Evolutionary conservation across 2,888 invertebrate species (phyloP), one percentile per base, ranked within the genome.

Genomic region (Timandra comae): DNA sequence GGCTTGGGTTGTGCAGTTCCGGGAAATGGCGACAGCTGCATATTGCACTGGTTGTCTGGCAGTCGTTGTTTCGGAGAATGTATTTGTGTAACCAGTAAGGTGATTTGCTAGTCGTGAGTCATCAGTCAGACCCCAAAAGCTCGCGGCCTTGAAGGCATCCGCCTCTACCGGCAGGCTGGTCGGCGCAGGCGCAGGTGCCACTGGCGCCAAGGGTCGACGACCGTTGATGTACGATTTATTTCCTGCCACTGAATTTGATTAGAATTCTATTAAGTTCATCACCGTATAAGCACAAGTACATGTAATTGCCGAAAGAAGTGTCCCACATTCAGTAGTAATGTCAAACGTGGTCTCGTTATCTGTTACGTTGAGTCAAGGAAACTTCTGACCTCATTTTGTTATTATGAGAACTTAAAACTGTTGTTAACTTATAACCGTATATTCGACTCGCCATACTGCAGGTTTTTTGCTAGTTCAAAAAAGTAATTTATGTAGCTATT

Each of bases 161-260:
- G 74, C 56, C 61, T 61, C 52, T 58, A 25, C 55, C 51, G 51
- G 42, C 49, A 54, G 53, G 59, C 55, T 56, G 56, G 50, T 52
- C 60, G 57, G 59, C 63, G 59, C 63, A 62, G 48, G 59, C 66
- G 72, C 81, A 79, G 78, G 79, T 79, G 77, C 63, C 51, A 43
- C 53, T 50, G 62, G 63, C 67, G 67, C 56, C 63, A 46, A 40
- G 56, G 67, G 72, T 77, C 76, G 56, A 57, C 61, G 76, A 70
- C 69, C 74, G 52, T 23, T 16, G 49, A 59, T 51, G 50, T 55
- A 56, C 50, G 48, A 64, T 69, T 65, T 57, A 61, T 57, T 35
- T 66, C 55, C 51, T 48, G 47, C 45, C 22, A 22, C 22, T 16
- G 16, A 16, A 16, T 16, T 16, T 16, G 16, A 16, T 16, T 16